These are phyloP conservation scores for Sinocyclocheilus rhinocerous DNA, from an alignment of 2,113 vertebrate genomes.

Conservation along the genomic window DNA sequence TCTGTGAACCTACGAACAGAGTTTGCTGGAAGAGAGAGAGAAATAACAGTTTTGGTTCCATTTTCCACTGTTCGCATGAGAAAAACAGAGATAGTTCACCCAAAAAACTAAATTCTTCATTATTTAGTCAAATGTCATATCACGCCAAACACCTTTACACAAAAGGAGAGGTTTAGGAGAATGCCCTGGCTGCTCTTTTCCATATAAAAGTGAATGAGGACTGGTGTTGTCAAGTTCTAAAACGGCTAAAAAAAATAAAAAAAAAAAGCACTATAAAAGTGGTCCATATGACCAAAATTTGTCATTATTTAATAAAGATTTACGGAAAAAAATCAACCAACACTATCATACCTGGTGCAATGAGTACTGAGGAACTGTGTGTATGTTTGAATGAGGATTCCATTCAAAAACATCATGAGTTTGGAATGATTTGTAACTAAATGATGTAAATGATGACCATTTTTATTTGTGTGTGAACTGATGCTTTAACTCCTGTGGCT, in stretches of 20 bases:
- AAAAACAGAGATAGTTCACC: neutral
- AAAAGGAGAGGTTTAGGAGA: neutral
- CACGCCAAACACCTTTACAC: neutral
- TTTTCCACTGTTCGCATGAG: neutral
- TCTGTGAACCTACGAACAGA: conserved; percentile 83
- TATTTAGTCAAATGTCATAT: neutral
- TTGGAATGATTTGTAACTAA: conserved; percentile 11
- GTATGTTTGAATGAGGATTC: neutral
- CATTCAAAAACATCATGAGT: neutral
- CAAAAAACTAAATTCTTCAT: neutral
- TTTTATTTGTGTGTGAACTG: neutral
- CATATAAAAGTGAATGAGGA: neutral
- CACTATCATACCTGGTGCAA: neutral
- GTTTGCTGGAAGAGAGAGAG: conserved; percentile 78
- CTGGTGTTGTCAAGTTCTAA: neutral
- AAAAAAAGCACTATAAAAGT: neutral
- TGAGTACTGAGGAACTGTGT: neutral
- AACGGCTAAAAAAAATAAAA: neutral
- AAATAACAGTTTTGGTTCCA: neutral
- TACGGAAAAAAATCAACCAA: neutral
- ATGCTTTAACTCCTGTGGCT: neutral
- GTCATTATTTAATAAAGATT: neutral
- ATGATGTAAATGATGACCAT: neutral
- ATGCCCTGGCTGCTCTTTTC: neutral
- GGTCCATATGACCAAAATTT: neutral